phyloP scores from a whole-genome alignment of 2,888 invertebrate genomes.

The Saturnia japonica region DNA sequence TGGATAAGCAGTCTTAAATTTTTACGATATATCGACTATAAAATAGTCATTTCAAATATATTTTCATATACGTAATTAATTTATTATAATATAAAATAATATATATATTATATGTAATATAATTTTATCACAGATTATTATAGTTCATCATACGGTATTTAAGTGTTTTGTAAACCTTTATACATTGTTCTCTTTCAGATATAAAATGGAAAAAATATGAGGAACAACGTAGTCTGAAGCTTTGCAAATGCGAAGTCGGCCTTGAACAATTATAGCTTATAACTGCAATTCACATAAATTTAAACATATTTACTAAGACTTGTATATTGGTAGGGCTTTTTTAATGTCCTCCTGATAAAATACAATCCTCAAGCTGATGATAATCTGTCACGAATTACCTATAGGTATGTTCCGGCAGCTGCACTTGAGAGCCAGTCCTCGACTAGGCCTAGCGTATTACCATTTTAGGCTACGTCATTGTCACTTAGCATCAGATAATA shows the following conservation, averaged over 20 bases:
- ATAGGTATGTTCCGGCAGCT: neutral
- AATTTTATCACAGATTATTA: neutral
- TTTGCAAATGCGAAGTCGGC: conserved; percentile 5
- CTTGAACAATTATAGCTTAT: neutral
- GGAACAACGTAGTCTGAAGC: neutral
- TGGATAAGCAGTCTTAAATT: too few relatives aligned
- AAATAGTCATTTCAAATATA: too few relatives aligned
- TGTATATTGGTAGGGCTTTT: neutral
- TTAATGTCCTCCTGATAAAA: neutral
- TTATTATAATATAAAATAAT: too few relatives aligned
- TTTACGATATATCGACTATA: too few relatives aligned
- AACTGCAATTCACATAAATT: neutral
- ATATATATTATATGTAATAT: neutral
- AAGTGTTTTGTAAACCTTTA: neutral
- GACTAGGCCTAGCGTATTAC: neutral
- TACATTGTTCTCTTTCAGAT: neutral
- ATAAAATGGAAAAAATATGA: neutral
- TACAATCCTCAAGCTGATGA: too few relatives aligned
- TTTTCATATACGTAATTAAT: too few relatives aligned
- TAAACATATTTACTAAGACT: neutral
- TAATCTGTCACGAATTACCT: neutral
- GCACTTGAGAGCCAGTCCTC: neutral
- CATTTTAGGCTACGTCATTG: neutral
- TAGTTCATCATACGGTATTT: neutral
- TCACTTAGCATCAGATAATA: too few relatives aligned